Evolutionary conservation across 2,113 vertebrate species (phyloP), one percentile per base, ranked within the genome.

Genomic region (Andinoacara biseriatus): DNA sequence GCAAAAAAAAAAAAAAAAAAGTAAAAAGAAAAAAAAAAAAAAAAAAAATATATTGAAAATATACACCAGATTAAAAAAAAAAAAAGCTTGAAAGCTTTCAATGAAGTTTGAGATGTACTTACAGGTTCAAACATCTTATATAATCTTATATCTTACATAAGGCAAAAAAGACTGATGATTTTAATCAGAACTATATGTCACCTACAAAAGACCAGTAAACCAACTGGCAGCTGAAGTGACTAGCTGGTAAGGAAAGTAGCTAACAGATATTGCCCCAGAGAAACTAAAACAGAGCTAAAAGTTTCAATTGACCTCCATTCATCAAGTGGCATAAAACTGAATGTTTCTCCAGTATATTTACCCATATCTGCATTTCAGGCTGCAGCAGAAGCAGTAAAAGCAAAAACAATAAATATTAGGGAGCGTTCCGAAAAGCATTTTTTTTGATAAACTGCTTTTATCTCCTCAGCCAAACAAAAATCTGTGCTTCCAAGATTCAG

Each of bases 151-250:
- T 14, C 5, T 15, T 46, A 15, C 2, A 40, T 40, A 40, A 43
- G 40, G 3, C 4, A 17, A 49, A 17, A 17, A 49, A 49, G 5
- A 49, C 15, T 49, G 46, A 49, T 17, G 35, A 38, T 38, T 38
- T 38, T 38, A 33, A 33, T 33, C 33, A 33, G 33, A 33, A 65
- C 7, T 43, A 65, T 43, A 43, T 65, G 38, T 26, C 7, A 46
- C 63, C 38, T 1, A 26, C 13, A 67, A 46, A 43, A 67, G 26
- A 49, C 63, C 26, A 69, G 18, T 18, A 18, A 52, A 52, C 15
- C 15, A 17, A 15, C 49, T 1, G 1, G 0, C 14, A 67, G 24
- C 43, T 14, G 14, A 2, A 49, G 5, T 7, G 40, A 67, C 63
- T 29, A 29, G 14, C 40, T 69, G 40, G 22, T 69, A 69, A 69